These are phyloP conservation scores for Perognathus longimembris DNA, from an alignment of 2,113 vertebrate genomes.

Conservation along the genomic window DNA sequence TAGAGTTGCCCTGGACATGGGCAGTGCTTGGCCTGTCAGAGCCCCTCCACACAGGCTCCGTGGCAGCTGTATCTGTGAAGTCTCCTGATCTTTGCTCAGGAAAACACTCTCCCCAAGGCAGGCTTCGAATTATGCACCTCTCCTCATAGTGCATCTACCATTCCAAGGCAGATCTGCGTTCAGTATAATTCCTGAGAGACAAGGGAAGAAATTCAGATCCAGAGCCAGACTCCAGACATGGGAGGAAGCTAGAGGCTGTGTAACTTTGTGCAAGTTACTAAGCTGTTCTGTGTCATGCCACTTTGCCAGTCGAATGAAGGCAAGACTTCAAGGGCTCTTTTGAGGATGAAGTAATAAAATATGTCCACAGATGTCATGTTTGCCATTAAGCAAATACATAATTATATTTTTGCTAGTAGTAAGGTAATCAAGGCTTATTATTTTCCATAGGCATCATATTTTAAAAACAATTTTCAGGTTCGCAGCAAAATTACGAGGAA, in stretches of 20 bases:
- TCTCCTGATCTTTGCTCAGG: background rate
- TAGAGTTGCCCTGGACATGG: conserved; percentile 45
- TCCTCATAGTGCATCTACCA: background rate
- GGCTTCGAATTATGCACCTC: background rate
- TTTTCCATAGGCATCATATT: background rate
- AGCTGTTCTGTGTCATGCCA: background rate
- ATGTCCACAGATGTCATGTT: background rate
- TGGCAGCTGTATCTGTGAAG: background rate
- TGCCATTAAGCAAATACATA: background rate
- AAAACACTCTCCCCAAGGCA: background rate
- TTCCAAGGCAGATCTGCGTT: background rate
- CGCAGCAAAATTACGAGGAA: background rate
- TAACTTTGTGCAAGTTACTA: background rate
- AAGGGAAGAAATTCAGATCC: background rate
- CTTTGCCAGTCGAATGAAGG: background rate
- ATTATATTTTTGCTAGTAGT: background rate
- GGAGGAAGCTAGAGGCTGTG: background rate
- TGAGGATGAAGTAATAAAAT: background rate
- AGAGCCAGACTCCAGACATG: background rate
- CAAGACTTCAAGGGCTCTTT: background rate
- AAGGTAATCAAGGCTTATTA: background rate
- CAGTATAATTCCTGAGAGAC: background rate
- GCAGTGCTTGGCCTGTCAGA: background rate
- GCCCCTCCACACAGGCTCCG: background rate
- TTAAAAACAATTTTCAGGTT: background rate